Base-by-base conservation (phyloP, 2,888 invertebrate species). In the Dromius quadrimaculatus region DNA sequence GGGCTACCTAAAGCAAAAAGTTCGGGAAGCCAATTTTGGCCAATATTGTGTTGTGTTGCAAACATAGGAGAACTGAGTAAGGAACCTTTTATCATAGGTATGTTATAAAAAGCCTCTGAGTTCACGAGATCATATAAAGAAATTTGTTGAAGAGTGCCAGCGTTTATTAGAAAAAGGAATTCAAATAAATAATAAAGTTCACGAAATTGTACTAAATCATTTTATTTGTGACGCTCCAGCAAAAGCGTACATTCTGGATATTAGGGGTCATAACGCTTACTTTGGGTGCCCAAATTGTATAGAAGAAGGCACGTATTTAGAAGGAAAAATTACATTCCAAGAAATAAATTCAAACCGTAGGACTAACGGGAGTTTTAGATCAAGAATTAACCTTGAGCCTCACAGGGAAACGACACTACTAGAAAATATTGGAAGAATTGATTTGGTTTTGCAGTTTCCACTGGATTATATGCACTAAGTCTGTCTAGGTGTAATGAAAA, bases 221-320 rank as follows among this genome's bases (percentile, higher is more conserved):
- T 38, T 38, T 38, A 38, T 38, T 38, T 38, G 38, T 38, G 38
- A 38, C 13, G 38, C 38, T 4, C 38, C 38, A 4, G 38, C 38
- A 8, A 38, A 38, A 38, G n/a, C 11, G 11, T 3, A 13, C n/a
- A 38, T 38, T 38, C 13, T 38, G 13, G 38, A 13, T 13, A 36
- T 36, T n/a, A 36, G 2, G 11, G 36, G 36, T 9, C 36, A 36
- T 36, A 36, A 36, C 11, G 36, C 36, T 36, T 36, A 36, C 9
- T 36, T 36, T 36, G 36, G 4, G 2, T 38, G 38, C 13, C 1
- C 36, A n/a, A 36, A 36, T 36, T 5, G 2, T 36, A 36, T 36
- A 5, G 5, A 28, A 28, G 28, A 28, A 28, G 28, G 28, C 4
- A 28, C 8, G 4, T 28, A 28, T 28, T 28, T 28, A 8, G 28